Base-by-base conservation (phyloP, 1,140 invertebrate species). In the Anadara kagoshimensis region DNA sequence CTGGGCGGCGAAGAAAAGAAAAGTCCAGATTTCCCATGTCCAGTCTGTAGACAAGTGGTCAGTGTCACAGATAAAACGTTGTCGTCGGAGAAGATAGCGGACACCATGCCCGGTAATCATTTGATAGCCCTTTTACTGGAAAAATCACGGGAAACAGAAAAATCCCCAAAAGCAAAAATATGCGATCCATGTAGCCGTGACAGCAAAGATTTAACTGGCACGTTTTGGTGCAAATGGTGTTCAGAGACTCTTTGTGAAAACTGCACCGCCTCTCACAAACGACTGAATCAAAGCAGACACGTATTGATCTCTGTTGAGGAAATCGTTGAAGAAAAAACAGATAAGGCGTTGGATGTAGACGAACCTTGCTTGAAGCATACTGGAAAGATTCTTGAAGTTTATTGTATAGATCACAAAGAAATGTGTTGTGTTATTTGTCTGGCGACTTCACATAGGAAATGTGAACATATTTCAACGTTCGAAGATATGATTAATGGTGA, bases 71-170 rank as follows among this genome's bases (percentile, higher is more conserved):
- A 73, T 22, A 68, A 65, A n/a, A 54, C 65, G 36, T 63, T 61
- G 12, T 29, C 76, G 1, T 54, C 54, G 7, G 63, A 71, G 16
- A 64, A 59, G 11, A 80, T 81, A 73, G 73, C 78, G 10, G 74
- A 76, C 18, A 53, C 65, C 11, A 73, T 84, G 44, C 81, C 73
- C 24, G 26, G 53, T 47, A 84, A 82, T 57, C 75, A 81, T 59
- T 68, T 82, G 11, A 65, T 84, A 11, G 76, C 58, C 45, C 78
- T 71, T 54, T 57, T 84, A 43, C 63, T 77, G 26, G 75, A 78
- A 58, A 69, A 69, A 36, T 36, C 29, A 36, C 29, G 29, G n/a
- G 71, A 80, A n/a, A 61, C 71, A 18, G 44, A 71, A 36, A 62
- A 71, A 1, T 62, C 70, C 44, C 68, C 75, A 68, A 49, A 49